Evolutionary conservation across 2,888 invertebrate genomes (phyloP).

Genomic region (Helicoverpa assulta): DNA sequence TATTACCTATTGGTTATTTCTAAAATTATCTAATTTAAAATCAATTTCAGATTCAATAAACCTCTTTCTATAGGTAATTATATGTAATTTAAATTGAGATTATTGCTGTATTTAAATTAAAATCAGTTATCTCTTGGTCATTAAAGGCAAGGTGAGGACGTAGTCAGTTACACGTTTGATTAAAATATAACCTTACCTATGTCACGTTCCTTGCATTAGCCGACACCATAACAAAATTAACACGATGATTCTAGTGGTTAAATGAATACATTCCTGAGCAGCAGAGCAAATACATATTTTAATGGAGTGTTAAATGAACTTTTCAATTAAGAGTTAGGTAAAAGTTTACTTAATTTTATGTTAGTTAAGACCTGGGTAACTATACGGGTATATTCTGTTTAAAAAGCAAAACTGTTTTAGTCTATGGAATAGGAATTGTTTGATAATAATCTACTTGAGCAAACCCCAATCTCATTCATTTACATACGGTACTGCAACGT

Average conservation of each 20-base stretch:
- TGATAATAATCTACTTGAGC: too few relatives aligned
- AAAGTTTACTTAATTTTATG: not conserved
- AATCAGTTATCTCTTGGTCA: not conserved
- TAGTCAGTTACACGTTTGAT: constrained; percentile 10
- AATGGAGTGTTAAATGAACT: not conserved
- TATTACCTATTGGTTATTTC: constrained; percentile 7
- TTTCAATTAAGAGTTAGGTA: not conserved
- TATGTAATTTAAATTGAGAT: not conserved
- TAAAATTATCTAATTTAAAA: constrained; percentile 12
- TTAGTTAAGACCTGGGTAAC: too few relatives aligned
- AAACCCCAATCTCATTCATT: too few relatives aligned
- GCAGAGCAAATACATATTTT: not conserved
- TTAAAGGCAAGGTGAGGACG: not conserved
- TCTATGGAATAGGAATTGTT: too few relatives aligned
- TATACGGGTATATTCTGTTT: too few relatives aligned
- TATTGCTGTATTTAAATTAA: not conserved
- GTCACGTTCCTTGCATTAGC: constrained; percentile 50
- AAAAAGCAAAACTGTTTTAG: too few relatives aligned
- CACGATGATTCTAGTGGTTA: constrained; percentile 18
- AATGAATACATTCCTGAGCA: not conserved
- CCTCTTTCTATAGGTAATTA: too few relatives aligned
- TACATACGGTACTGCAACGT: too few relatives aligned
- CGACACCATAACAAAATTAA: constrained; percentile 31
- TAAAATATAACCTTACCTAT: constrained; percentile 29
- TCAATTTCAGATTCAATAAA: not conserved